Percentiles rank a stretch among this genome's conserved stretches.
phyloP scores from a whole-genome alignment of 2,113 vertebrate species.

The Nyctereutes procyonoides region DNA sequence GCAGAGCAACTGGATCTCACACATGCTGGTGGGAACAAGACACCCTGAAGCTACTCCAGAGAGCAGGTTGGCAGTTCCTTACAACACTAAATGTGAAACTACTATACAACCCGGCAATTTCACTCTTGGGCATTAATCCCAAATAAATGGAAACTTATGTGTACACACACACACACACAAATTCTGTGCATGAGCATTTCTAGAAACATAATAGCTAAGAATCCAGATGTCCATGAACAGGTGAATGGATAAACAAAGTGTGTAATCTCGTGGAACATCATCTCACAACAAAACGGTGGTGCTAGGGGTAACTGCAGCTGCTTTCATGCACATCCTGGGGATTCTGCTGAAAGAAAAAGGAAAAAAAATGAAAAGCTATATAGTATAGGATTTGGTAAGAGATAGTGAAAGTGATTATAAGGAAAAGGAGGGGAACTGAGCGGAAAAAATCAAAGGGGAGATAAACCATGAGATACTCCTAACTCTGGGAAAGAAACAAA shows the following conservation, averaged over 20 bases:
- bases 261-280: rapidly evolving
- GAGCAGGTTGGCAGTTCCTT: not conserved
- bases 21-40: rapidly evolving
- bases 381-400: too few species aligned
- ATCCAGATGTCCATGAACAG: not conserved
- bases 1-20: too few species aligned
- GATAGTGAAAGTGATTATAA: too few species aligned
- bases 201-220: not conserved
- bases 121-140: not conserved
- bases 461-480: too few species aligned
- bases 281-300: rapidly evolving
- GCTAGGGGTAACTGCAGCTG: rapidly evolving
- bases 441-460: too few species aligned
- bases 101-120: rapidly evolving
- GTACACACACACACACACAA: not conserved
- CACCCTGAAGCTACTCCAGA: not conserved
- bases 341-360: not conserved
- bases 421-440: too few species aligned
- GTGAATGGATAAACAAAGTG: rapidly evolving
- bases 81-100: not conserved
- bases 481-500: too few species aligned
- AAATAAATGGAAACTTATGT: not conserved
- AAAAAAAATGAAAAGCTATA: too few species aligned
- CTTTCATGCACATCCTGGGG: rapidly evolving
- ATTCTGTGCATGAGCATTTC: not conserved